Evolutionary conservation across 2,797 vertebrate species (phyloP), one percentile per base, ranked within the genome.

Genomic region (Psittacula derbiana): DNA sequence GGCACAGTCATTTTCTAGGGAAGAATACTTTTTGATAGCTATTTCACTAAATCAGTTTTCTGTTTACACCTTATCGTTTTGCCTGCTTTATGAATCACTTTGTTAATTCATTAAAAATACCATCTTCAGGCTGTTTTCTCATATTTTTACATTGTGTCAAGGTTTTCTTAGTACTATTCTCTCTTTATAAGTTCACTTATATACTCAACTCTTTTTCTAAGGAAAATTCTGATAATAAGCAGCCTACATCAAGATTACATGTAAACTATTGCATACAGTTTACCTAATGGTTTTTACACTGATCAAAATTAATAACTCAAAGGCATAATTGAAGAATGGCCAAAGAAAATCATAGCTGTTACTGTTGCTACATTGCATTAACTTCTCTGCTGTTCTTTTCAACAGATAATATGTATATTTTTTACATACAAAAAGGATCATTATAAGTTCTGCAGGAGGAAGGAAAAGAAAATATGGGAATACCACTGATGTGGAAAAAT

Each of bases 351-450:
- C 7, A 38, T 31, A 18, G 4, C 31, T 30, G 2, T 16, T 46
- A 27, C 30, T 41, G 16, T 38, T 65, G 19, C 8, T 60, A 14
- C 6, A 21, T 33, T 28, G 3, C 8, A n/a, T 40, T 52, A 66
- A 55, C 6, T 19, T 61, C 12, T 60, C 25, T 53, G 25, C 25
- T 53, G 30, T 46, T 36, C 17, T 62, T 64, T 40, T 61, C 14
- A 17, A 79, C 33, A 62, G 5, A 52, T 1, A 38, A 17, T 0
- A 2, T 27, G 11, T 2, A 10, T 2, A 12, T 17, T 41, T 31
- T 40, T 38, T 49, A 30, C 3, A 16, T 20, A 43, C 3, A 33
- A n/a, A 65, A 41, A 36, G 1, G 8, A 10, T 36, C 5, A 44
- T n/a, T 61, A 7, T 16, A 55, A 71, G 44, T 25, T 71, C 44